Conservation (phyloP, 2,797 vertebrate species). For the Limosa lapponica region DNA sequence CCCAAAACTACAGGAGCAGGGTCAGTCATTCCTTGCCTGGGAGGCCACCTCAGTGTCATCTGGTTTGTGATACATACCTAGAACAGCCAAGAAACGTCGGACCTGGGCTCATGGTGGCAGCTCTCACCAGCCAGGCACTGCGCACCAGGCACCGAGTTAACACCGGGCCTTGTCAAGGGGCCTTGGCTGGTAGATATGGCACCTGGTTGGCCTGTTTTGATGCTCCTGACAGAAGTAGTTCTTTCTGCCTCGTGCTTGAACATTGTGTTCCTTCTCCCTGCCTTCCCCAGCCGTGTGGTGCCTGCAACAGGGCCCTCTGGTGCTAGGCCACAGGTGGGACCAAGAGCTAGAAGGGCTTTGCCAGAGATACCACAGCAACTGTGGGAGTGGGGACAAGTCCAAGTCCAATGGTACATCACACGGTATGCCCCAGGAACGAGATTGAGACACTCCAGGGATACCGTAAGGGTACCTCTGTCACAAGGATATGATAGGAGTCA, state of each 20-base stretch:
- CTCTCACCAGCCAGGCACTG: background rate
- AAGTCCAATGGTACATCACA: background rate
- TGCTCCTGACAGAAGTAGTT: background rate
- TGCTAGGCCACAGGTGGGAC: rapidly evolving
- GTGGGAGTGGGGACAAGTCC: background rate
- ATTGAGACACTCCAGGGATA: background rate
- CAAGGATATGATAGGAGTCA: background rate
- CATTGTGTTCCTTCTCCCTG: background rate
- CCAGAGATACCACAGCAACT: background rate
- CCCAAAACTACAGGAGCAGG: background rate
- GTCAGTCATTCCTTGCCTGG: rapidly evolving
- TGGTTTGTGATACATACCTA: background rate
- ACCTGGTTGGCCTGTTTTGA: background rate
- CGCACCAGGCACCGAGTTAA: background rate
- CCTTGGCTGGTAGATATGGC: background rate
- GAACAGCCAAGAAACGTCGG: background rate
- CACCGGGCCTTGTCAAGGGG: background rate
- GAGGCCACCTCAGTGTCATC: background rate
- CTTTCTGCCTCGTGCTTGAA: background rate
- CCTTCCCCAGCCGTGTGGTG: rapidly evolving
- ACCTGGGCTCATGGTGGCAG: background rate
- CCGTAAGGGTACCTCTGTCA: background rate
- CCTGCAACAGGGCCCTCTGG: background rate
- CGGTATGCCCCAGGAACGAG: background rate
- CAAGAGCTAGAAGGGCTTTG: background rate